Conservation (phyloP, 2,888 invertebrate species). For the Drosophila acutilabella region DNA sequence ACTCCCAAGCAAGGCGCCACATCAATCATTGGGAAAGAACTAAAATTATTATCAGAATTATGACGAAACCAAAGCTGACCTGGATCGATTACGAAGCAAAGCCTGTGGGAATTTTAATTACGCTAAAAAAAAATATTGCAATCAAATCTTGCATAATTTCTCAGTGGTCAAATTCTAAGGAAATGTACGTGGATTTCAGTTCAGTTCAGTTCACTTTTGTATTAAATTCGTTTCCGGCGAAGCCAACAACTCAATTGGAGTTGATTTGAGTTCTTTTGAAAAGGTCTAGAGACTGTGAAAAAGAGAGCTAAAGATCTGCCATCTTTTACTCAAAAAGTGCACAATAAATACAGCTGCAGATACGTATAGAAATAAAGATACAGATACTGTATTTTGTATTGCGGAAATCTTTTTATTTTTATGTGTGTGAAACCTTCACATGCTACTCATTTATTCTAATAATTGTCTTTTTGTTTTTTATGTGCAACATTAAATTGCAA, state of each 20-base stretch:
- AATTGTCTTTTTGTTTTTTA: constrained; percentile 71
- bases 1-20: constrained; percentile 65
- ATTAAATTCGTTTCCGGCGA: constrained; percentile 70
- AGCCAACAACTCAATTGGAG: constrained; percentile 37
- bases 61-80: neutral
- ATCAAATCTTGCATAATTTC: constrained; percentile 34
- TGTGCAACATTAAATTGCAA: constrained; percentile 67
- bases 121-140: neutral
- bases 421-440: constrained; percentile 67
- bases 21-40: constrained; percentile 66
- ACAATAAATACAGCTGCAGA: constrained; percentile 7
- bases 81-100: constrained; percentile 56
- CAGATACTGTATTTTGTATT: constrained; percentile 36
- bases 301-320: neutral
- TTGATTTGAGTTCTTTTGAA: constrained; percentile 18
- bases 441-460: constrained; percentile 74
- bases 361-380: constrained; percentile 1
- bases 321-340: constrained; percentile 12
- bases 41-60: constrained; percentile 32
- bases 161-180: constrained; percentile 51
- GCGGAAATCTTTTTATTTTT: constrained; percentile 72
- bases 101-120: constrained; percentile 58
- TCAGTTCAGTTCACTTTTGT: constrained; percentile 25
- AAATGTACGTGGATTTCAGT: constrained; percentile 29
- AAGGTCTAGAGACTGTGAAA: constrained; percentile 10